Evolutionary conservation across 2,113 vertebrate genomes (phyloP).

Genomic region (Archocentrus centrarchus): DNA sequence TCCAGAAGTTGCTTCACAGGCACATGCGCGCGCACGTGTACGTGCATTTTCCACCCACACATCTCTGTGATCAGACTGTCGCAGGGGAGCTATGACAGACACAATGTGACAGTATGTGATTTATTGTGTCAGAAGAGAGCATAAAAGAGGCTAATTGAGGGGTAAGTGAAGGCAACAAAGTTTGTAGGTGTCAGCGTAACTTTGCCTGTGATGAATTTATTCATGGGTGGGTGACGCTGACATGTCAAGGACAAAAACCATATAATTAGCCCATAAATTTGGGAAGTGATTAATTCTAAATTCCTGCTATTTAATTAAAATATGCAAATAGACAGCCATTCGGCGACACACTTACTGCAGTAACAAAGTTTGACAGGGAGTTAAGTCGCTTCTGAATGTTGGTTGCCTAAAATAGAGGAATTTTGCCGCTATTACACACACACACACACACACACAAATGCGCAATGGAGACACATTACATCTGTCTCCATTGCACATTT

Average conservation of each 20-base stretch:
- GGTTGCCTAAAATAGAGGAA: not conserved
- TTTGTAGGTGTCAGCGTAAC: slow-evolving; percentile 73
- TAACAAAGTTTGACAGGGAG: slow-evolving; percentile 55
- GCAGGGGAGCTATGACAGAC: slow-evolving; percentile 50
- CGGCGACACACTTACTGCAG: slow-evolving; percentile 35
- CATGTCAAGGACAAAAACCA: slow-evolving; percentile 77
- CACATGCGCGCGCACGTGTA: not conserved
- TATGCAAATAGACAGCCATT: slow-evolving; percentile 73
- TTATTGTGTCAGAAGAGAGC: slow-evolving; percentile 67
- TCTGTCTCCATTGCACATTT: slow-evolving; percentile 57
- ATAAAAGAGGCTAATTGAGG: slow-evolving; percentile 68
- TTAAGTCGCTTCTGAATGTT: slow-evolving; percentile 40
- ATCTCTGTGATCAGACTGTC: slow-evolving; percentile 48
- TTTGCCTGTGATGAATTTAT: slow-evolving; percentile 74
- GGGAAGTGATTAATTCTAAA: slow-evolving; percentile 74
- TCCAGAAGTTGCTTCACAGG: not conserved
- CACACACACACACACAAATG: not conserved
- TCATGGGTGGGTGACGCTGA: slow-evolving; percentile 68
- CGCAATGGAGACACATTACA: not conserved
- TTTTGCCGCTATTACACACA: not conserved
- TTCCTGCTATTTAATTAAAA: slow-evolving; percentile 78
- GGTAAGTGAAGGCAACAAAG: slow-evolving; percentile 69
- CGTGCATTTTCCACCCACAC: slow-evolving; percentile 51
- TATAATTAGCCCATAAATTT: slow-evolving; percentile 78
- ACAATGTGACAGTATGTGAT: slow-evolving; percentile 68